Evolutionary conservation across 2,888 invertebrate species (phyloP).

Genomic region (Oscheius sp.): DNA sequence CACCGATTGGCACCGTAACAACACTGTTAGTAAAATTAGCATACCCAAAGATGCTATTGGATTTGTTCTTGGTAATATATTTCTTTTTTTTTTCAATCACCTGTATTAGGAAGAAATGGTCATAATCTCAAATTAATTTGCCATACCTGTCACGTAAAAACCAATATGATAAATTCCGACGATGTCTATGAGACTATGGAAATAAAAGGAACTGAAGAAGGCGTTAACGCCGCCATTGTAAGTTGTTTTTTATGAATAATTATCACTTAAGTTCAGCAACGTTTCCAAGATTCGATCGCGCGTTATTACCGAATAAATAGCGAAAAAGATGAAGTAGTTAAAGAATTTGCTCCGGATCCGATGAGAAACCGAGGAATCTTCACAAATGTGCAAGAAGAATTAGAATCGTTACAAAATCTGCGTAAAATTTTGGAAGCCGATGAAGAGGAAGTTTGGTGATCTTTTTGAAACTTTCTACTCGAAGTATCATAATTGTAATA

Average conservation of each 20-base stretch:
- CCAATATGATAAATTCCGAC: not conserved
- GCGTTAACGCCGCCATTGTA: constrained; percentile 12
- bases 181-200: not conserved
- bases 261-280: not conserved
- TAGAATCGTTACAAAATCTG: not conserved
- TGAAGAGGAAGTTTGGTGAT: not conserved
- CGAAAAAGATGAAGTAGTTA: constrained; percentile 9
- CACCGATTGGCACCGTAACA: constrained; percentile 6
- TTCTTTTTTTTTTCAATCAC: not conserved
- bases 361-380: not conserved
- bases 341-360: constrained; percentile 4
- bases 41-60: constrained; percentile 8
- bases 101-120: constrained; percentile 1
- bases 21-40: not conserved
- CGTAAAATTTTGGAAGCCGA: not conserved
- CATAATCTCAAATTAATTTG: constrained; percentile 1
- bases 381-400: constrained; percentile 4
- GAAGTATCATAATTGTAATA: no score
- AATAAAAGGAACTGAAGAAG: constrained; percentile 15
- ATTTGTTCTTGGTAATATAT: constrained; percentile 3
- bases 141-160: not conserved
- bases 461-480: no score
- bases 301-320: not conserved
- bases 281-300: constrained; percentile 1
- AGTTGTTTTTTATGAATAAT: not conserved